phyloP scores from a whole-genome alignment of 1,140 invertebrate species.

The Diachasma alloeum region DNA sequence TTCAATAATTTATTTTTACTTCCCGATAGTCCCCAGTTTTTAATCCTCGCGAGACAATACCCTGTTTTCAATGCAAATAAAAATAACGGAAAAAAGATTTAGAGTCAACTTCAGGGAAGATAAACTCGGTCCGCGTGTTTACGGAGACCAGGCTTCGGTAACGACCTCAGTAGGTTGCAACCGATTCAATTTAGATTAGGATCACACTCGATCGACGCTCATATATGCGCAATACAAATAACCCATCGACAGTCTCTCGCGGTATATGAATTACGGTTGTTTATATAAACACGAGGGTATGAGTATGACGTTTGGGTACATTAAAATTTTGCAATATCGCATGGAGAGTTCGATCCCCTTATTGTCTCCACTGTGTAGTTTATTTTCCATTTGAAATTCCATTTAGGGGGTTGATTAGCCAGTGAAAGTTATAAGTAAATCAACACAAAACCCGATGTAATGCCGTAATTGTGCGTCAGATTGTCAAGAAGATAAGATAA shows the following conservation, averaged over 20 bases:
- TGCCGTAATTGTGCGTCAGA: too few relatives aligned
- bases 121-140: neutral
- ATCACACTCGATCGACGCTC: conserved; percentile 16
- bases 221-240: conserved; percentile 9
- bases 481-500: too few relatives aligned
- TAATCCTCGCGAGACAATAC: neutral
- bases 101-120: neutral
- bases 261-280: neutral
- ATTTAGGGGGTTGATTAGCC: too few relatives aligned
- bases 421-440: too few relatives aligned
- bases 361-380: too few relatives aligned
- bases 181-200: conserved; percentile 38
- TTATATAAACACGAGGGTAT: neutral
- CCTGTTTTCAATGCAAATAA: neutral
- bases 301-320: neutral
- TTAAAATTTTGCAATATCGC: neutral
- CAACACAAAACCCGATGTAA: too few relatives aligned
- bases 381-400: too few relatives aligned
- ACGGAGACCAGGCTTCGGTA: neutral
- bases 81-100: neutral
- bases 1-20: neutral
- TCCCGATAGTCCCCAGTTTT: neutral
- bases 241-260: neutral
- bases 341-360: too few relatives aligned
- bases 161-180: conserved; percentile 21